phyloP scores from a whole-genome alignment of 2,888 invertebrate genomes.

The Trichopria drosophilae region DNA sequence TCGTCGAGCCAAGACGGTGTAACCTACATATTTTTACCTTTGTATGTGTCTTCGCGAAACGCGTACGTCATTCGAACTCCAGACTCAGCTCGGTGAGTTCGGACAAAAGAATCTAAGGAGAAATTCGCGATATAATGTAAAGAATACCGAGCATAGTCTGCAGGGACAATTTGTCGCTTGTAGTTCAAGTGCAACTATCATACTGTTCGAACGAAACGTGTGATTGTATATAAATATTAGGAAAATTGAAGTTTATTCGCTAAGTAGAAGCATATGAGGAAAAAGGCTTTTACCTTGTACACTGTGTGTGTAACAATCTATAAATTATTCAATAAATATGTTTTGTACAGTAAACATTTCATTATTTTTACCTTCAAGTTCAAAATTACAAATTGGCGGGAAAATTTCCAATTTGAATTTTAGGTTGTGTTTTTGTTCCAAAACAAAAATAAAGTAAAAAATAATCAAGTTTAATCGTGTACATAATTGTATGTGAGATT shows the following conservation, averaged over 20 bases:
- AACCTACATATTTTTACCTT: conserved; percentile 41
- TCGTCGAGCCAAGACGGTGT: conserved; percentile 28
- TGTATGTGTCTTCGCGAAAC: conserved; percentile 48
- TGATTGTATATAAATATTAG: conserved; percentile 51
- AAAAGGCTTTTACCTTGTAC: conserved; percentile 48
- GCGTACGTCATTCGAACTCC: no score
- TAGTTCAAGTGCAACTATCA: conserved; percentile 40
- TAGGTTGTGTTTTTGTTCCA: no score
- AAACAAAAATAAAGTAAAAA: no score
- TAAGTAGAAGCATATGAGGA: conserved; percentile 46
- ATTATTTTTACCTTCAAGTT: conserved; percentile 1
- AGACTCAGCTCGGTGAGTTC: no score
- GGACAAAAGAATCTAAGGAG: no score
- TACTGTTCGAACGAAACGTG: conserved; percentile 40
- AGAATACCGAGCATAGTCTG: no score
- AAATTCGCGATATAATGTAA: no score
- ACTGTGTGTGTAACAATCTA: conserved; percentile 49
- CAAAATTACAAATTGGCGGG: no score
- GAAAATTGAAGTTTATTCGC: conserved; percentile 37
- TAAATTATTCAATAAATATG: conserved; percentile 58
- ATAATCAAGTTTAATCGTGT: no score
- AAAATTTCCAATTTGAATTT: no score
- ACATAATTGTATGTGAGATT: no score
- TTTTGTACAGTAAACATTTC: conserved; percentile 50
- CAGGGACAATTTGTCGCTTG: conserved; percentile 42